These are phyloP conservation scores for Polyploca ridens DNA, from an alignment of 2,888 invertebrate species.

Conservation along the genomic window DNA sequence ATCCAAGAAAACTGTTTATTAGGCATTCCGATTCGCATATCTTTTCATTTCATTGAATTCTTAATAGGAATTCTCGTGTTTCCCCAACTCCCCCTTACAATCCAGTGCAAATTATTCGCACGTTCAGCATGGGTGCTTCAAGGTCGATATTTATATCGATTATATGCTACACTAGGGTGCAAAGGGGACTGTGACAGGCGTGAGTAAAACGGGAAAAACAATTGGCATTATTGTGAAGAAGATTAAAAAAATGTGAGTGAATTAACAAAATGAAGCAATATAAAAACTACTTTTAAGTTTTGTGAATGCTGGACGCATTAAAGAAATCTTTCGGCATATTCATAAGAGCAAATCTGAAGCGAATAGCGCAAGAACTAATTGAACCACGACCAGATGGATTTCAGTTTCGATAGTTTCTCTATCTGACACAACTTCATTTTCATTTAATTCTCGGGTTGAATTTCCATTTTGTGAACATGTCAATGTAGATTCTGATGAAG, in stretches of 20 bases:
- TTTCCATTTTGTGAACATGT: conserved; percentile 11
- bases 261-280: too few species aligned
- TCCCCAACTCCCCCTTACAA: conserved; percentile 35
- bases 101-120: conserved; percentile 59
- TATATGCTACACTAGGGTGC: conserved; percentile 44
- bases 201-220: conserved; percentile 8
- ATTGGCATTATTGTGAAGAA: neutral
- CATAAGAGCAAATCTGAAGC: too few species aligned
- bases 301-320: too few species aligned
- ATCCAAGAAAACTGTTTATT: neutral
- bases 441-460: neutral
- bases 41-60: neutral
- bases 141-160: conserved; percentile 70
- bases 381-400: neutral
- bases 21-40: neutral
- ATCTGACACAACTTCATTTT: neutral
- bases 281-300: too few species aligned
- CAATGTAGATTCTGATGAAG: conserved; percentile 8
- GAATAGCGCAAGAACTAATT: neutral
- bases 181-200: conserved; percentile 18
- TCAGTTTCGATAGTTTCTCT: neutral
- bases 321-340: too few species aligned
- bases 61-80: neutral
- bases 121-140: conserved; percentile 65
- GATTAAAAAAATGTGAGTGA: neutral